phyloP scores from a whole-genome alignment of 2,888 invertebrate species.

The Priocnemis perturbator region DNA sequence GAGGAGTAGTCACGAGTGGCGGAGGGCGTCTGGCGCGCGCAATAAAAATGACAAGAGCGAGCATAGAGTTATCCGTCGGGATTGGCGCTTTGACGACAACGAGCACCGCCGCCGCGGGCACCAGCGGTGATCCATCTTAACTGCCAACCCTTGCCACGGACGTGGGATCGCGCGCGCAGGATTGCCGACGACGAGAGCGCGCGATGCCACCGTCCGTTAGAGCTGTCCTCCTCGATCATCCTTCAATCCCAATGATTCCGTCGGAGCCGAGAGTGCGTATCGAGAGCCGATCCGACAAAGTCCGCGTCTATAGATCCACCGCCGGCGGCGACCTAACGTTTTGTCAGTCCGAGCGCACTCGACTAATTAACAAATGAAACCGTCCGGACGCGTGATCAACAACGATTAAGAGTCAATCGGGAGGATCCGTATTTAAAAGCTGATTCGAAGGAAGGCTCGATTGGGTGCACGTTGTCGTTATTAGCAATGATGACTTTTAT shows the following conservation, averaged over 20 bases:
- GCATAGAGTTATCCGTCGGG: slow-evolving; percentile 58
- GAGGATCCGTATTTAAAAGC: too few species aligned
- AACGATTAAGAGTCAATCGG: too few species aligned
- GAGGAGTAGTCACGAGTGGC: neutral
- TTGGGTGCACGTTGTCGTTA: too few species aligned
- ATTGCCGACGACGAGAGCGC: slow-evolving; percentile 50
- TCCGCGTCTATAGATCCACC: slow-evolving; percentile 32
- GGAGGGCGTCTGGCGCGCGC: neutral
- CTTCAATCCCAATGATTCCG: slow-evolving; percentile 53
- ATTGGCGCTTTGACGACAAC: slow-evolving; percentile 62
- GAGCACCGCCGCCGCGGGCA: slow-evolving; percentile 39
- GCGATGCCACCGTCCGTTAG: slow-evolving; percentile 62
- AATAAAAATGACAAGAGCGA: slow-evolving; percentile 57
- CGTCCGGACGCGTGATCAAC: too few species aligned
- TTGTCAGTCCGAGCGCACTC: slow-evolving; percentile 17
- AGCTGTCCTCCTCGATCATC: slow-evolving; percentile 64
- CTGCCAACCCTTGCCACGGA: slow-evolving; percentile 58
- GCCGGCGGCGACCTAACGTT: slow-evolving; percentile 21
- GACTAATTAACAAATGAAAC: too few species aligned
- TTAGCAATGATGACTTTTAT: too few species aligned
- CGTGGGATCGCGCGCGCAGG: slow-evolving; percentile 35
- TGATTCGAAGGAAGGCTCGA: too few species aligned
- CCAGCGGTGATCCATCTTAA: slow-evolving; percentile 67
- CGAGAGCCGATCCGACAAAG: slow-evolving; percentile 40
- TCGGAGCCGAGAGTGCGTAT: slow-evolving; percentile 31